Evolutionary conservation across 2,888 invertebrate genomes (phyloP).

Genomic region (Epistrophe eligans): DNA sequence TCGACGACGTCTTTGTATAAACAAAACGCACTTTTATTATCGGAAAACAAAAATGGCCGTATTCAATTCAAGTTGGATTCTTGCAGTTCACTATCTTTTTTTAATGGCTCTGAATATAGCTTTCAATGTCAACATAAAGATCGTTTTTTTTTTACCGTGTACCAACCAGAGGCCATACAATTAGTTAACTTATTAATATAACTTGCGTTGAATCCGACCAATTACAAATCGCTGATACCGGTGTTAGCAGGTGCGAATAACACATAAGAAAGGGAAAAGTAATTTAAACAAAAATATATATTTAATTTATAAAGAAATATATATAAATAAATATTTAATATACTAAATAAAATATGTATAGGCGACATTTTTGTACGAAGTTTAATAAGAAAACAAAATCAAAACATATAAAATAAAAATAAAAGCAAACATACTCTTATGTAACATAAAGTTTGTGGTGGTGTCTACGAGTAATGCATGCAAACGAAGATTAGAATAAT

Average conservation of each 20-base stretch:
- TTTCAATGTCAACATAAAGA: constrained; percentile 3
- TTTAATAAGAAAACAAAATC: constrained; percentile 71
- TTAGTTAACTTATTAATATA: not conserved
- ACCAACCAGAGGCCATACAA: not conserved
- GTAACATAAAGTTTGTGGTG: constrained; percentile 67
- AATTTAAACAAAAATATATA: constrained; percentile 64
- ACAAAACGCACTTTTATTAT: constrained; percentile 28
- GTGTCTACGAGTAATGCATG: constrained; percentile 62
- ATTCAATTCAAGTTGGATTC: not conserved
- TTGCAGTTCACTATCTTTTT: not conserved
- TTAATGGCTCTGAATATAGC: not conserved
- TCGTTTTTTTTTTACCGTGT: constrained; percentile 10
- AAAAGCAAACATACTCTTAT: constrained; percentile 65
- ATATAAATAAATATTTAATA: constrained; percentile 53
- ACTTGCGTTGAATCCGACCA: constrained; percentile 1
- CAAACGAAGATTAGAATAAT: constrained; percentile 63
- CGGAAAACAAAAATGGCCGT: constrained; percentile 11
- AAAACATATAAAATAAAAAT: constrained; percentile 62
- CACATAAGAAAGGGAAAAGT: constrained; percentile 36
- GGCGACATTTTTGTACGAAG: constrained; percentile 76
- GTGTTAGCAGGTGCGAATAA: constrained; percentile 29
- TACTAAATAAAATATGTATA: constrained; percentile 72
- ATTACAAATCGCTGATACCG: constrained; percentile 34
- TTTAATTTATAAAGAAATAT: constrained; percentile 53
- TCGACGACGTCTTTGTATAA: constrained; percentile 37